Base-by-base conservation (phyloP, 2,888 invertebrate species). In the Rugalucina vietnamica region DNA sequence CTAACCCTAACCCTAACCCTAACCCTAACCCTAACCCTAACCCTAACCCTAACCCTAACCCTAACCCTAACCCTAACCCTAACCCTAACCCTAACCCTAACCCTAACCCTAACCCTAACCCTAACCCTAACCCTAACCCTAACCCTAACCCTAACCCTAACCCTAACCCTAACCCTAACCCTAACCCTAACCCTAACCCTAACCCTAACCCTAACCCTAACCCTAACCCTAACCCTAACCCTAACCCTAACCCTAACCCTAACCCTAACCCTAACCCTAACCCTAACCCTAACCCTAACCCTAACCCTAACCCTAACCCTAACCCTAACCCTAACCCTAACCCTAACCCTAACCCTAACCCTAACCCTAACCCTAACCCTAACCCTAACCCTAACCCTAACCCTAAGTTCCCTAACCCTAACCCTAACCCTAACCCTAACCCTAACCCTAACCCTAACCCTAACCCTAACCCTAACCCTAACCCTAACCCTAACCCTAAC, bases 171-270 rank as follows among this genome's bases (percentile, higher is more conserved):
- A 70, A 49, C 70, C 70, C 70, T 70, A 70, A 70, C 70, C 70
- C 70, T 70, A 70, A 70, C 70, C 70, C 70, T 70, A 70, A 70
- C 70, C 70, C 70, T 34, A 70, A 32, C 70, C 70, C 70, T 70
- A 70, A 70, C 70, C 70, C 70, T 70, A 70, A 70, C 70, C 70
- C 70, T n/a, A 5, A 69, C 69, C 69, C 69, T 27, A 69, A 69
- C 69, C 69, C 69, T 69, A 69, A 69, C 69, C 69, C 69, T 69
- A 69, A 69, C 69, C 69, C 29, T 5, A 69, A 49, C 50, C 69
- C 69, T 34, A 70, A 70, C 70, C 70, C 70, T 49, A 36, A 70
- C 34, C 70, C 70, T 70, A 70, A 70, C 70, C 70, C 70, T 70
- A 70, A 70, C 70, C 70, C 70, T 70, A 69, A 69, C 69, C 69